These are phyloP conservation scores for Papilio protenor DNA, from an alignment of 2,888 invertebrate genomes.

Conservation along the genomic window DNA sequence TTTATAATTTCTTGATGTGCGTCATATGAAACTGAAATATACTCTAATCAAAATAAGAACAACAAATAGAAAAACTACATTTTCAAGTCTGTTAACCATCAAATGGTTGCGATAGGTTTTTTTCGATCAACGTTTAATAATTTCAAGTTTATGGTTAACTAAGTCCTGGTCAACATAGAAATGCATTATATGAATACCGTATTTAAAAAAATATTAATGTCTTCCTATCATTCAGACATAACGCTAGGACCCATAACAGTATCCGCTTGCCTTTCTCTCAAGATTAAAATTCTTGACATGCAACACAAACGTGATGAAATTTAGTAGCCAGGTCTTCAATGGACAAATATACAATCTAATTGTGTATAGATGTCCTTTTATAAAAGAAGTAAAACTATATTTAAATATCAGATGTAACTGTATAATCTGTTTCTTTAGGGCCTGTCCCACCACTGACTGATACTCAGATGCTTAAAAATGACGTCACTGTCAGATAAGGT, in stretches of 20 bases:
- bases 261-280: slow-evolving; percentile 14
- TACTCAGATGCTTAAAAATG: no score
- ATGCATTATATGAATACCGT: not conserved
- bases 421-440: no score
- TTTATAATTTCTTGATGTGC: no score
- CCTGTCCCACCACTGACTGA: no score
- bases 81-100: no score
- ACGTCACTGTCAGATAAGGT: no score
- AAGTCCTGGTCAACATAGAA: not conserved
- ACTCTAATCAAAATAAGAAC: no score
- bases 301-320: slow-evolving; percentile 19
- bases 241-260: slow-evolving; percentile 7
- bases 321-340: slow-evolving; percentile 10
- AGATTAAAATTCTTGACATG: slow-evolving; percentile 19
- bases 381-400: not conserved
- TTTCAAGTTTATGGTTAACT: not conserved
- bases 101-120: no score
- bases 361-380: not conserved
- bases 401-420: no score
- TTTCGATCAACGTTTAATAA: no score
- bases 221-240: slow-evolving; percentile 15
- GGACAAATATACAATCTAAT: not conserved
- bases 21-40: no score
- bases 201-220: slow-evolving; percentile 11
- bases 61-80: no score